These are phyloP conservation scores for Crotophaga sulcirostris DNA, from an alignment of 2,113 vertebrate species.

Conservation along the genomic window DNA sequence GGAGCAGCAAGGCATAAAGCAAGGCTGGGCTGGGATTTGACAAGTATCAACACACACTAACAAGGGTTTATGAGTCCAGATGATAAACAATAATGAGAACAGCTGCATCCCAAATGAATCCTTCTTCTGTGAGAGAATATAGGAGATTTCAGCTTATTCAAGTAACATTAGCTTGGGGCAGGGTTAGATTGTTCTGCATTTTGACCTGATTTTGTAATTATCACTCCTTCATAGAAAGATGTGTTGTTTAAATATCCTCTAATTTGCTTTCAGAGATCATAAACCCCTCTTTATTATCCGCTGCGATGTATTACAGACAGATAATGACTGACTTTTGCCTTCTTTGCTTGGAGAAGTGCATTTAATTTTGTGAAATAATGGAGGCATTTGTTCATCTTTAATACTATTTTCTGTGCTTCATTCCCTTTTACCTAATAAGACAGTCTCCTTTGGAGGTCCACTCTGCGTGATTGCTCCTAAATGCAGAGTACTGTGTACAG, in stretches of 20 bases:
- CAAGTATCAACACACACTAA: neutral
- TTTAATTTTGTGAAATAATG: slow-evolving; percentile 69
- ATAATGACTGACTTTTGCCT: slow-evolving; percentile 70
- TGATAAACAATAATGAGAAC: neutral
- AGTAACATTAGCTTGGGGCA: slow-evolving; percentile 18
- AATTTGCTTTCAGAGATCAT: slow-evolving; percentile 70
- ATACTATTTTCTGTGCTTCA: slow-evolving; percentile 16
- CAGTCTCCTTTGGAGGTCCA: neutral
- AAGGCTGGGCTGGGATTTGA: neutral
- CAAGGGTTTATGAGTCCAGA: neutral
- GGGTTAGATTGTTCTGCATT: neutral
- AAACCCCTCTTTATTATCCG: slow-evolving; percentile 66
- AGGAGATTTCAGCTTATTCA: neutral
- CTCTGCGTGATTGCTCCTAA: neutral
- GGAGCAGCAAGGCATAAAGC: neutral
- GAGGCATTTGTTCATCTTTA: slow-evolving; percentile 19
- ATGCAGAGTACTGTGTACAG: no score
- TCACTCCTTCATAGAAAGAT: slow-evolving; percentile 33
- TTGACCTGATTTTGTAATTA: slow-evolving; percentile 68
- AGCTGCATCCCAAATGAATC: neutral
- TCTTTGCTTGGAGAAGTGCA: slow-evolving; percentile 37
- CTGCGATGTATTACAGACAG: slow-evolving; percentile 57
- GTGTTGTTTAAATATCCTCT: slow-evolving; percentile 62
- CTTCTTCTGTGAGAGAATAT: neutral
- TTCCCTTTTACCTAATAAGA: slow-evolving; percentile 18